Percentiles rank a stretch among this genome's conserved stretches.
These are phyloP conservation scores for Rhopilema esculentum DNA, from an alignment of 30 jellyfish, hydroid and myxozoan species.

Conservation along the genomic window DNA sequence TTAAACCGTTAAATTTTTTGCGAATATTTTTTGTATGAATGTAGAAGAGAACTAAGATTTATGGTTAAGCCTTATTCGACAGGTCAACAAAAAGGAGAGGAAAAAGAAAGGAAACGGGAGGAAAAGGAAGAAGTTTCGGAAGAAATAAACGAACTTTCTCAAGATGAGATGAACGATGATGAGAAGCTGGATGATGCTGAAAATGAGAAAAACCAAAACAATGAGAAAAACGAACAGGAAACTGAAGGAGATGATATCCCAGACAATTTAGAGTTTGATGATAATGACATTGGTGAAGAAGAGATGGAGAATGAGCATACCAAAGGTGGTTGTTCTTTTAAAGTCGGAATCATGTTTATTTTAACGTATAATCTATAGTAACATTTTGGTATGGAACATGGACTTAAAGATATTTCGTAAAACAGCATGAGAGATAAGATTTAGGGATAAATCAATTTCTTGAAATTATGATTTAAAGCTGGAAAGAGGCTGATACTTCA, in stretches of 20 bases:
- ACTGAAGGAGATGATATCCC: constrained; percentile 54
- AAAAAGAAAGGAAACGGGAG: constrained; percentile 21
- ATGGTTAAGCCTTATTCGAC: no score
- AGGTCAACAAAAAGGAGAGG: constrained; percentile 89
- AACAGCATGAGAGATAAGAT: no score
- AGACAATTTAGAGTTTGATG: constrained; percentile 57
- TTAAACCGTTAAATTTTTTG: no score
- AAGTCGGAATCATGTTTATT: not conserved
- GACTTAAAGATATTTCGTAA: no score
- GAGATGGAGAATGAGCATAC: not conserved
- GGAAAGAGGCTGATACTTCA: no score
- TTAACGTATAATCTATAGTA: not conserved
- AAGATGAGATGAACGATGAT: constrained; percentile 57
- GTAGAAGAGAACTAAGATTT: no score
- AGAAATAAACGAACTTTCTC: constrained; percentile 37
- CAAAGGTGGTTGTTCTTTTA: not conserved
- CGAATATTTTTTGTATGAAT: no score
- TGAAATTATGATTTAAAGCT: no score
- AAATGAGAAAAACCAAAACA: constrained; percentile 35
- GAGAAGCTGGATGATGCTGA: constrained; percentile 58
- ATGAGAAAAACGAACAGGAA: constrained; percentile 32
- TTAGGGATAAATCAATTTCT: no score
- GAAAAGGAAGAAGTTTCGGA: constrained; percentile 25
- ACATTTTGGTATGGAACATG: no score
- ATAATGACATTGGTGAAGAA: constrained; percentile 35